Evolutionary conservation across 2,888 invertebrate genomes (phyloP).

Genomic region (Alloscopus bannaensis): DNA sequence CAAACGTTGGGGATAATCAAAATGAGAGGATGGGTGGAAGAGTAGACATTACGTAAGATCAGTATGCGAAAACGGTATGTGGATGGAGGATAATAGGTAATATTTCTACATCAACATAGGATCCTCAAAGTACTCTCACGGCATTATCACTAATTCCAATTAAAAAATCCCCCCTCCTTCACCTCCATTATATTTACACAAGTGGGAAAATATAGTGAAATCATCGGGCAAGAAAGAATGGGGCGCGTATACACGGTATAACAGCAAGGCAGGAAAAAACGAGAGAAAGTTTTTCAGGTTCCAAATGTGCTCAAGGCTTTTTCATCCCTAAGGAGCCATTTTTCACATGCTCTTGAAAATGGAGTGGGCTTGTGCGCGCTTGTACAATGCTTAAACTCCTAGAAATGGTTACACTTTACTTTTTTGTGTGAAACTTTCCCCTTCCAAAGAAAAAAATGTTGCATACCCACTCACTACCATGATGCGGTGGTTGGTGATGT

Average conservation of each 20-base stretch:
- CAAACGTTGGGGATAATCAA: too few relatives aligned
- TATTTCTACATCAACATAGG: slow-evolving; percentile 49
- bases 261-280: slow-evolving; percentile 23
- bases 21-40: too few relatives aligned
- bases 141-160: slow-evolving; percentile 64
- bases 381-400: slow-evolving; percentile 60
- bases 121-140: slow-evolving; percentile 46
- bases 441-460: slow-evolving; percentile 32
- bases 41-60: too few relatives aligned
- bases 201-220: not conserved
- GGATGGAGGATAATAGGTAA: slow-evolving; percentile 35
- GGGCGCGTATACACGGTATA: not conserved
- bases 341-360: slow-evolving; percentile 67
- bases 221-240: slow-evolving; percentile 21
- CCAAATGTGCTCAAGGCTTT: slow-evolving; percentile 58
- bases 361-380: slow-evolving; percentile 61
- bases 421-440: slow-evolving; percentile 60
- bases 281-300: slow-evolving; percentile 62
- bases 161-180: slow-evolving; percentile 50
- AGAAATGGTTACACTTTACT: slow-evolving; percentile 60
- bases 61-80: too few relatives aligned
- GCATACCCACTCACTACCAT: not conserved
- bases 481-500: slow-evolving; percentile 28
- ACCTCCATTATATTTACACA: slow-evolving; percentile 32
- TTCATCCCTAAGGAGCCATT: slow-evolving; percentile 65